These are phyloP conservation scores for Scelioninae gen. 2 DNA, from an alignment of 2,888 invertebrate species.

Conservation along the genomic window DNA sequence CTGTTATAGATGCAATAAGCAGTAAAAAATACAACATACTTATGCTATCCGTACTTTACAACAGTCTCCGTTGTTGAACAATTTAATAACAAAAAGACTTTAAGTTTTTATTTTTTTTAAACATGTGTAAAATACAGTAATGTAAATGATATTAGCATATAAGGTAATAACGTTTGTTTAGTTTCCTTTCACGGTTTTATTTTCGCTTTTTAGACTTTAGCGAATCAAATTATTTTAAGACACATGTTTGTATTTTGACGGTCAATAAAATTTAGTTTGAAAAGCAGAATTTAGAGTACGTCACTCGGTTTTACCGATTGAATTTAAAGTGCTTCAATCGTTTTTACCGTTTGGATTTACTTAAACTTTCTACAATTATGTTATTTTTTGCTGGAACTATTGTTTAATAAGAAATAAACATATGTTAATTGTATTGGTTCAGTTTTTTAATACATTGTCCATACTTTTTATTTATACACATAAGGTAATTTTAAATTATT, in stretches of 20 bases:
- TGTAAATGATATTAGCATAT: conserved; percentile 35
- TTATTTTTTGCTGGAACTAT: too few relatives aligned
- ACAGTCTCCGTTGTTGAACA: conserved; percentile 26
- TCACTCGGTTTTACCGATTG: too few relatives aligned
- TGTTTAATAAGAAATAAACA: too few relatives aligned
- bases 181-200: conserved; percentile 27
- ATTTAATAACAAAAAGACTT: conserved; percentile 23
- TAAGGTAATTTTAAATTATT: too few relatives aligned
- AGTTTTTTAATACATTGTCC: too few relatives aligned
- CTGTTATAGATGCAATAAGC: conserved; percentile 10
- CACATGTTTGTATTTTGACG: conserved; percentile 50
- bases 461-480: too few relatives aligned
- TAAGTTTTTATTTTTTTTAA: conserved; percentile 42
- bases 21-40: conserved; percentile 33
- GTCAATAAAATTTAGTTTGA: conserved; percentile 50
- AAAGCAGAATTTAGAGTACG: conserved; percentile 15
- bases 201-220: conserved; percentile 50
- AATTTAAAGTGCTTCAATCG: too few relatives aligned
- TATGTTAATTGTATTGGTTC: too few relatives aligned
- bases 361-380: too few relatives aligned
- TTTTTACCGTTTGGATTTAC: too few relatives aligned
- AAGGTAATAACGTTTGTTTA: conserved; percentile 37
- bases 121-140: conserved; percentile 39
- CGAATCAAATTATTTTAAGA: conserved; percentile 30
- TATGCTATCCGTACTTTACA: conserved; percentile 36